These are phyloP conservation scores for Papilio helenus DNA, from an alignment of 1,140 invertebrate species.

Conservation along the genomic window DNA sequence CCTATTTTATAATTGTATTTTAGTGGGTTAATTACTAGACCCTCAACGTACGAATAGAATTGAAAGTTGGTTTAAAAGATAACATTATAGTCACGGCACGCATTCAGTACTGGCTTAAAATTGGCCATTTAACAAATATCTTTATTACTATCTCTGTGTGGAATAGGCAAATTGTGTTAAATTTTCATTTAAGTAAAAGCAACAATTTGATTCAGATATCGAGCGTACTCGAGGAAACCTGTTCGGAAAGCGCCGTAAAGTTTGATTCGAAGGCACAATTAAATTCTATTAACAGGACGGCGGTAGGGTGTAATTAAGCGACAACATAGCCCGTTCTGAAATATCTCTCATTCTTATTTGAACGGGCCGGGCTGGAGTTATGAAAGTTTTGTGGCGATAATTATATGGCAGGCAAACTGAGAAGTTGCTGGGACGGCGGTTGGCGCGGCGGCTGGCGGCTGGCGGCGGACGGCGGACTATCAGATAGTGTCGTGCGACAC, in stretches of 20 bases:
- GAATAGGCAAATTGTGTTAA: constrained; percentile 40
- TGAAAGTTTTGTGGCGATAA: constrained; percentile 74
- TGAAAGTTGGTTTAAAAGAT: constrained; percentile 12
- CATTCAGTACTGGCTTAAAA: constrained; percentile 13
- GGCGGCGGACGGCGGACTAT: constrained; percentile 43
- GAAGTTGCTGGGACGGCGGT: constrained; percentile 47
- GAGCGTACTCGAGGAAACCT: constrained; percentile 42
- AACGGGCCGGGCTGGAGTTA: constrained; percentile 61
- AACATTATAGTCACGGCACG: constrained; percentile 45
- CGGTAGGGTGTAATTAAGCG: constrained; percentile 70
- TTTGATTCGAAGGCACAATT: constrained; percentile 65
- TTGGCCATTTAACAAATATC: constrained; percentile 36
- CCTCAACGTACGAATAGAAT: not conserved
- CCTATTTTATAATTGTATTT: constrained; percentile 5
- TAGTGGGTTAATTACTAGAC: constrained; percentile 4
- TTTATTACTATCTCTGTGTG: not conserved
- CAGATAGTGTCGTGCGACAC: constrained; percentile 63
- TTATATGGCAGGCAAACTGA: constrained; percentile 57
- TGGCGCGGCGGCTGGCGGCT: constrained; percentile 37
- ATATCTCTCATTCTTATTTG: constrained; percentile 76
- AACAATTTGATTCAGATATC: constrained; percentile 46
- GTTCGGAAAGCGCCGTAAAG: constrained; percentile 54
- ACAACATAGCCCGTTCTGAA: constrained; percentile 66
- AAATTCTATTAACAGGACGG: constrained; percentile 76
- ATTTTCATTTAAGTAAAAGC: constrained; percentile 40